Evolutionary conservation across 2,888 invertebrate species (phyloP).

Genomic region (Willowsia nigromaculata): DNA sequence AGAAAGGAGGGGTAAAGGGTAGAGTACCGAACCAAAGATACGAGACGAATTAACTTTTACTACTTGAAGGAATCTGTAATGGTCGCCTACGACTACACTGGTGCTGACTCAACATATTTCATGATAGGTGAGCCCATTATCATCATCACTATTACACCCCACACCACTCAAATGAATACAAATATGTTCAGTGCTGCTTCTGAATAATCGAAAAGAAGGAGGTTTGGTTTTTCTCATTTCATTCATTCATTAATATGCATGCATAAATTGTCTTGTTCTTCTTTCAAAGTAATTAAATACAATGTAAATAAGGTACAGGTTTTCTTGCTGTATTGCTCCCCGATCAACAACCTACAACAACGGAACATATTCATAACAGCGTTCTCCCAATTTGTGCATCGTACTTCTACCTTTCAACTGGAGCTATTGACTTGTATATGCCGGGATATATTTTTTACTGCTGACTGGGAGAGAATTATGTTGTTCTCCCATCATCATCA

Average conservation of each 20-base stretch:
- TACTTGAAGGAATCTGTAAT: slow-evolving; percentile 18
- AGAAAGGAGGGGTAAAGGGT: not conserved
- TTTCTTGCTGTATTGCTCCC: not conserved
- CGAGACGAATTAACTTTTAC: slow-evolving; percentile 18
- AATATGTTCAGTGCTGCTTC: not conserved
- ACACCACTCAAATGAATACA: not conserved
- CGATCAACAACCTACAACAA: not conserved
- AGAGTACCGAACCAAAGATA: not conserved
- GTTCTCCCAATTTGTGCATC: no score
- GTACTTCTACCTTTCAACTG: no score
- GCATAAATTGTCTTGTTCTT: slow-evolving; percentile 15
- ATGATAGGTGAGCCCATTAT: slow-evolving; percentile 51
- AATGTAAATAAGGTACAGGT: slow-evolving; percentile 53
- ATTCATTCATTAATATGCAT: slow-evolving; percentile 57
- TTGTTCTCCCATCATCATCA: not conserved
- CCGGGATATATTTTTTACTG: no score
- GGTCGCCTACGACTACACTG: not conserved
- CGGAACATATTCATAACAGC: no score
- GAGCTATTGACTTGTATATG: no score
- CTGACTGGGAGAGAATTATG: not conserved
- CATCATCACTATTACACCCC: not conserved
- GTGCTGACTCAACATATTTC: slow-evolving; percentile 67
- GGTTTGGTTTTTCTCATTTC: slow-evolving; percentile 4
- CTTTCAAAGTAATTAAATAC: slow-evolving; percentile 46
- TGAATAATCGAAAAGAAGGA: not conserved